Evolutionary conservation across 2,888 invertebrate genomes (phyloP), one percentile per base, ranked within the genome.

Genomic region (Orthosia gracilis): DNA sequence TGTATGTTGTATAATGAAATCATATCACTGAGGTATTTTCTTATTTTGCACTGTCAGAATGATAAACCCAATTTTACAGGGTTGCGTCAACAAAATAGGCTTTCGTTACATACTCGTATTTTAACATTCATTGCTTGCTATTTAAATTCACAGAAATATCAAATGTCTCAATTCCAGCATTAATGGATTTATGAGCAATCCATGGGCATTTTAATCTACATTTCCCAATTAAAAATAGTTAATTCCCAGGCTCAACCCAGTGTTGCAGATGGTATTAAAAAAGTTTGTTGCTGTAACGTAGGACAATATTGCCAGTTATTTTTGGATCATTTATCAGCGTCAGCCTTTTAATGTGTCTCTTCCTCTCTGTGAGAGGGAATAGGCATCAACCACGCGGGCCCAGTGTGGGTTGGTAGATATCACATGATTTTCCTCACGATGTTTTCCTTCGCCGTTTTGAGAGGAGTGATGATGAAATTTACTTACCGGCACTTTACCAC

Each of bases 201-300:
- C 55, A 40, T 31, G 23, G 13, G 45, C 31, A 76, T 82, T 70
- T 70, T 52, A 74, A 74, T 58, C n/a, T 74, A 21, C 26, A 69
- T 72, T 70, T 62, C 57, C 65, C 62, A 73, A 73, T 76, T 70
- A 68, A 72, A 70, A 69, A 57, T 58, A 59, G 23, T 50, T 40
- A 26, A 58, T 58, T 13, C 47, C 3, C 40, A n/a, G 13, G n/a
- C 55, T 47, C 17, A 61, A 4, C 4, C 11, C 23, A 26, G 7
- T 57, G 18, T 31, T 54, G 26, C 54, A 40, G 4, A 47, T 55
- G 49, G 45, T 15, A 59, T 65, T 13, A 13, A 59, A 31, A n/a
- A 49, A 15, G 17, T 54, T 67, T 3, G 26, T 57, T 67, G 26
- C 17, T 58, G 21, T 58, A 17, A 45, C 45, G 3, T 13, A 47